Percentiles rank a stretch among this genome's conserved stretches.
Conservation (phyloP, 2,797 vertebrate genomes). For the Molossus alvarezi region DNA sequence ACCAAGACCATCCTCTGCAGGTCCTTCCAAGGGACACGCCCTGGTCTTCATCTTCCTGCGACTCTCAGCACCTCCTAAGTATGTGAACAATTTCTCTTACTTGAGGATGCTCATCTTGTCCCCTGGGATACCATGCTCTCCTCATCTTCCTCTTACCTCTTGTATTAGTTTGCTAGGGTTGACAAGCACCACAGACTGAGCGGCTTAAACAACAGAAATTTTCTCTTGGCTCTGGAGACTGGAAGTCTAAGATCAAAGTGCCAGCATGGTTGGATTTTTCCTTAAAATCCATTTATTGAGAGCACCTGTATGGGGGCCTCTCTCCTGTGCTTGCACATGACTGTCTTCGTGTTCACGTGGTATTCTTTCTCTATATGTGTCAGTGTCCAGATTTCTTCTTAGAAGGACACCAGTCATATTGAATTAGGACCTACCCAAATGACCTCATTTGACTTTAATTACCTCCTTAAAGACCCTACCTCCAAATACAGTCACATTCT, state of each 20-base stretch:
- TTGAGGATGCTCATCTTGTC: neutral
- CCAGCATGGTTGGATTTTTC: neutral
- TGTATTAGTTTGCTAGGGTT: neutral
- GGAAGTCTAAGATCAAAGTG: neutral
- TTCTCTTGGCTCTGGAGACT: neutral
- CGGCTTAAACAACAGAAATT: neutral
- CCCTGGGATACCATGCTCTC: neutral
- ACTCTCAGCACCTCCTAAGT: neutral
- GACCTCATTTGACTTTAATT: slow-evolving; percentile 1
- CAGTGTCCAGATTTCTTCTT: slow-evolving; percentile 22
- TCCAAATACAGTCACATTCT: neutral
- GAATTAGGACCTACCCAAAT: neutral
- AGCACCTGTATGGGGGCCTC: neutral
- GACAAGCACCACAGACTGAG: neutral
- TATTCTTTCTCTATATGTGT: neutral
- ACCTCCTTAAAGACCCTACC: slow-evolving; percentile 1
- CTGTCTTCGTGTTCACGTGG: neutral
- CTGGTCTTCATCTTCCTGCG: neutral
- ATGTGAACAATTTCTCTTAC: neutral
- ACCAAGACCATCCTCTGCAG: neutral
- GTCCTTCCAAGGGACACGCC: neutral
- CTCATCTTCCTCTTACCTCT: neutral
- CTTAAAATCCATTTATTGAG: neutral
- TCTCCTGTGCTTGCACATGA: neutral
- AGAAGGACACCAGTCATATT: neutral